Evolutionary conservation across 2,797 vertebrate species (phyloP).

Genomic region (Leucoraja ocellata): DNA sequence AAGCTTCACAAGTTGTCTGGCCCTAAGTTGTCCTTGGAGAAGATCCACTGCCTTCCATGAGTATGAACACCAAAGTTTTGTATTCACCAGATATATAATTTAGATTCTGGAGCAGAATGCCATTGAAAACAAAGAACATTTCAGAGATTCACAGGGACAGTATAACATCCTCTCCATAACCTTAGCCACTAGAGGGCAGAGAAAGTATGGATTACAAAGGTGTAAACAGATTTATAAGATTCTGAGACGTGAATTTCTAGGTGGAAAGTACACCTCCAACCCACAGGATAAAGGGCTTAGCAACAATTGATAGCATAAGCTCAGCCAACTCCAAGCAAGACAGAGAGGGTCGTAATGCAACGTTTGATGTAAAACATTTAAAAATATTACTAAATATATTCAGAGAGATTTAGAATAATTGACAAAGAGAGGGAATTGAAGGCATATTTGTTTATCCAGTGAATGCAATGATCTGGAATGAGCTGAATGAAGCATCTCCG

Average conservation of each 20-base stretch:
- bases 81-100: not conserved
- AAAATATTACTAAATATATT: not conserved
- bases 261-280: not conserved
- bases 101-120: not conserved
- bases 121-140: not conserved
- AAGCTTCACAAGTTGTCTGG: no score
- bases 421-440: not conserved
- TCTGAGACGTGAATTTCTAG: not conserved
- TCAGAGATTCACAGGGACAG: not conserved
- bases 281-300: not conserved
- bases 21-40: no score
- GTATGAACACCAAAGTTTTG: not conserved
- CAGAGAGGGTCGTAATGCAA: not conserved
- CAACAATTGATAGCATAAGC: not conserved
- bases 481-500: not conserved
- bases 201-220: not conserved
- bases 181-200: constrained; percentile 32
- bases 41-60: not conserved
- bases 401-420: not conserved
- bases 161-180: not conserved
- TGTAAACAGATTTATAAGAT: not conserved
- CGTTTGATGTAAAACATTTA: not conserved
- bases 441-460: not conserved
- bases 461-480: not conserved
- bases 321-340: not conserved